Evolutionary conservation across 2,113 vertebrate genomes (phyloP).

Genomic region (Lampris megalopsis): DNA sequence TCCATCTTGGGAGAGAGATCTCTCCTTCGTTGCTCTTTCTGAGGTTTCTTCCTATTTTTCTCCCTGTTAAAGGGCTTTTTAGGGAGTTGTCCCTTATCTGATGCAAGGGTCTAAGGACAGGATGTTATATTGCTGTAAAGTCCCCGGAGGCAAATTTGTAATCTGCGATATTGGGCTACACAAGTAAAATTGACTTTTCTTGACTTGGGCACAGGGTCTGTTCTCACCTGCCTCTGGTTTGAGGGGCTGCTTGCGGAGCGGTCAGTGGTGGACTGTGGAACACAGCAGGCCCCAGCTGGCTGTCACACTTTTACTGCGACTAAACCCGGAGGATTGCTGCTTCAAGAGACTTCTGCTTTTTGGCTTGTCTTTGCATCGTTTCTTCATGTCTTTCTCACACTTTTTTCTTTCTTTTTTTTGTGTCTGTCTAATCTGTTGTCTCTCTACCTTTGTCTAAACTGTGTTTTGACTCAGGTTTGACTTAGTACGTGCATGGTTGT

Average conservation of each 20-base stretch:
- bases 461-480: neutral
- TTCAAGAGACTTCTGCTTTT: neutral
- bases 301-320: constrained; percentile 11
- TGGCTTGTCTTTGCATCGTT: neutral
- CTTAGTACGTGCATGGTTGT: too few species aligned
- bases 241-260: constrained; percentile 21
- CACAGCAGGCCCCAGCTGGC: constrained; percentile 1
- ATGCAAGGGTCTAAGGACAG: too few species aligned
- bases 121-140: too few species aligned
- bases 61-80: too few species aligned
- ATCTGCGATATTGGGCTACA: too few species aligned
- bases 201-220: constrained; percentile 25
- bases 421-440: neutral
- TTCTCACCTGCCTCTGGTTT: constrained; percentile 42
- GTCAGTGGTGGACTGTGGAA: constrained; percentile 20
- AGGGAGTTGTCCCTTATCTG: too few species aligned
- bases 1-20: too few species aligned
- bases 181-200: too few species aligned
- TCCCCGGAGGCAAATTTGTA: too few species aligned
- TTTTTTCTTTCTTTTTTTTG: neutral
- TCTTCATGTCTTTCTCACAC: neutral
- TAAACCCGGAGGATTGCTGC: constrained; percentile 22
- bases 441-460: neutral
- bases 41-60: too few species aligned
- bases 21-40: too few species aligned